These are phyloP conservation scores for Agelas oroides DNA, from an alignment of 37 sponge, comb jelly and placozoan genomes.

Conservation along the genomic window DNA sequence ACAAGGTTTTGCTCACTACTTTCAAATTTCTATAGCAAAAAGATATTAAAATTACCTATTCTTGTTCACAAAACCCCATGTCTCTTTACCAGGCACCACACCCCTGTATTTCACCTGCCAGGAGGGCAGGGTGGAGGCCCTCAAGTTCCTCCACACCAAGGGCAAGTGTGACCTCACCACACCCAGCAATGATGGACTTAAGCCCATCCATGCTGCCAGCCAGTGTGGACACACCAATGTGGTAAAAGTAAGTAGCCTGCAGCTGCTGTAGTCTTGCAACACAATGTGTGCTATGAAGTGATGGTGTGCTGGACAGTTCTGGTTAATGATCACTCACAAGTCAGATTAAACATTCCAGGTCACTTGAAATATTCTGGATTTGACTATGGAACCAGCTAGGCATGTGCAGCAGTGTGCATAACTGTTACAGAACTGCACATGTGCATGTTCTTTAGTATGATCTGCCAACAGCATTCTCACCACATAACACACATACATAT, in stretches of 20 bases:
- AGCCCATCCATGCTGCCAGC: conserved; percentile 82
- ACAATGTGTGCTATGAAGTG: neutral
- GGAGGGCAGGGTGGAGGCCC: conserved; percentile 73
- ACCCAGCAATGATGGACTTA: conserved; percentile 64
- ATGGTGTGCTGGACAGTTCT: neutral
- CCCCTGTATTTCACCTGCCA: conserved; percentile 86
- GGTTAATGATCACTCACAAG: neutral
- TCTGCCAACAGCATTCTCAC: too few relatives aligned
- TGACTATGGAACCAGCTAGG: too few relatives aligned
- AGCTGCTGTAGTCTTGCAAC: neutral
- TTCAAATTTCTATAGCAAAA: too few relatives aligned
- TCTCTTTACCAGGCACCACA: conserved; percentile 50
- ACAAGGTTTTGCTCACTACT: too few relatives aligned
- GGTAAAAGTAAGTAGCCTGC: conserved; percentile 48
- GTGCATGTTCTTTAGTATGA: too few relatives aligned
- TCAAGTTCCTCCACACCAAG: conserved; percentile 61
- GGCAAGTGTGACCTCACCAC: conserved; percentile 57
- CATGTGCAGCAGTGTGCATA: too few relatives aligned
- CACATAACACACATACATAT: too few relatives aligned
- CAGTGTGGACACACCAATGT: conserved; percentile 84
- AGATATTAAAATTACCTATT: too few relatives aligned
- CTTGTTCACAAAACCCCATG: too few relatives aligned
- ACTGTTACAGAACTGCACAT: too few relatives aligned
- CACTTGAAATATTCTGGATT: neutral
- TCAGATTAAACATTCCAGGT: neutral